A percentile compares a stretch with the other conserved stretches of the same genome.
phyloP scores from a whole-genome alignment of 2,113 vertebrate species.

The Oostethus manadensis region DNA sequence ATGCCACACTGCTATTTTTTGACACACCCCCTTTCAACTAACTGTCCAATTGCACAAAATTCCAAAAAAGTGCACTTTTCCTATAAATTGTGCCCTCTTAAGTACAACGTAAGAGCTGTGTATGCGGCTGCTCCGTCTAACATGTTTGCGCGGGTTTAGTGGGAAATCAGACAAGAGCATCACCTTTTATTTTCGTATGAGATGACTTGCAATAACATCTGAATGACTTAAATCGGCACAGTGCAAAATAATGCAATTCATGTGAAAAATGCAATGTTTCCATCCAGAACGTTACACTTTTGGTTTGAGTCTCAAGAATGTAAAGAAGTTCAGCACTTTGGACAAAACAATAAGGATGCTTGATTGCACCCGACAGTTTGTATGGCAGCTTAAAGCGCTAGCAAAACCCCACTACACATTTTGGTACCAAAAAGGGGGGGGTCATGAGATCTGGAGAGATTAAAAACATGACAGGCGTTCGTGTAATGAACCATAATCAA shows the following conservation, averaged over 20 bases:
- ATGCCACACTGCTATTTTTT: no score
- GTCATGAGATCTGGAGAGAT: no score
- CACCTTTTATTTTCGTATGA: slow-evolving; percentile 32
- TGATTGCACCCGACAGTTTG: no score
- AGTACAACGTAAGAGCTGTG: not conserved
- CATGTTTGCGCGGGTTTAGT: not conserved
- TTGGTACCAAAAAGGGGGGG: not conserved
- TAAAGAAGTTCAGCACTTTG: not conserved
- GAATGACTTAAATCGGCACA: slow-evolving; percentile 10
- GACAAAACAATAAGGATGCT: not conserved
- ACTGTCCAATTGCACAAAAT: no score
- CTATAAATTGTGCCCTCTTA: no score
- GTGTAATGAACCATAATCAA: no score
- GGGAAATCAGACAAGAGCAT: not conserved
- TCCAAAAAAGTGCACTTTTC: not conserved
- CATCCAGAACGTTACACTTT: not conserved
- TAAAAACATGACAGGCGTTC: no score
- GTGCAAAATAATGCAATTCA: slow-evolving; percentile 39
- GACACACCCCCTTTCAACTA: no score
- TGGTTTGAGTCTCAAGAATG: not conserved
- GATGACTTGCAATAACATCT: not conserved
- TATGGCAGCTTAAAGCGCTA: not conserved
- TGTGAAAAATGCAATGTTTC: not conserved
- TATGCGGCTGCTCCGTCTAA: no score
- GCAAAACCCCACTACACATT: not conserved